Base-by-base conservation (phyloP, 1,140 invertebrate species). In the Hycleus phaleratus region DNA sequence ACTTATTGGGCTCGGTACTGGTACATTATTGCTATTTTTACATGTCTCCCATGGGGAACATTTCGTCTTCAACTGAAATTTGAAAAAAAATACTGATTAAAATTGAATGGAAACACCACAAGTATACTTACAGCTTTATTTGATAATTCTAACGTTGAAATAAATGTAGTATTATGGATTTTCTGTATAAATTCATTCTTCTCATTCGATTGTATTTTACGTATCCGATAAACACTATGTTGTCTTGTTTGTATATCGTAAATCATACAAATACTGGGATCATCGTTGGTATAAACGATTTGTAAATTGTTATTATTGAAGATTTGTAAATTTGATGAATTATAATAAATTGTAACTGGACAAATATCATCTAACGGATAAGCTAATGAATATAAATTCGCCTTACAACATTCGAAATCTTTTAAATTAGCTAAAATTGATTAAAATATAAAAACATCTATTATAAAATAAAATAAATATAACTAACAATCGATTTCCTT, bases 351-450 rank as follows among this genome's bases (percentile, higher is more conserved):
- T 4, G 93, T 76, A 32, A 95, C 81, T 3, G 92, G 92, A 51
- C 85, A 85, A 32, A 94, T 86, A 76, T 95, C 93, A 76, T 95
- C 88, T 32, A 95, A 75, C 1, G 92, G 91, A 80, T 95, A 91
- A 18, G 86, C 79, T 61, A 95, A 74, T 32, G 90, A 92, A 75
- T 91, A 95, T 44, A 90, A 77, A 1, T 83, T 83, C 1, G 87
- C 85, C 64, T 86, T 71, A 2, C 71, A 32, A 18, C 67, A 63
- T 26, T 70, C 44, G 55, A 71, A 62, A 46, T 75, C 63, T 49
- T 62, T 61, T 11, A 25, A 53, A 47, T 49, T 48, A 50, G 38
- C 66, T 68, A 38, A 48, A 47, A 55, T 55, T 39, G 46, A 43
- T 26, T 25, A 42, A 26, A 10, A 25, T 7, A 26, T 18, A 18